A percentile compares a stretch with the other conserved stretches of the same genome.
Evolutionary conservation across 2,888 invertebrate genomes (phyloP).

Genomic region (Oithona nana): DNA sequence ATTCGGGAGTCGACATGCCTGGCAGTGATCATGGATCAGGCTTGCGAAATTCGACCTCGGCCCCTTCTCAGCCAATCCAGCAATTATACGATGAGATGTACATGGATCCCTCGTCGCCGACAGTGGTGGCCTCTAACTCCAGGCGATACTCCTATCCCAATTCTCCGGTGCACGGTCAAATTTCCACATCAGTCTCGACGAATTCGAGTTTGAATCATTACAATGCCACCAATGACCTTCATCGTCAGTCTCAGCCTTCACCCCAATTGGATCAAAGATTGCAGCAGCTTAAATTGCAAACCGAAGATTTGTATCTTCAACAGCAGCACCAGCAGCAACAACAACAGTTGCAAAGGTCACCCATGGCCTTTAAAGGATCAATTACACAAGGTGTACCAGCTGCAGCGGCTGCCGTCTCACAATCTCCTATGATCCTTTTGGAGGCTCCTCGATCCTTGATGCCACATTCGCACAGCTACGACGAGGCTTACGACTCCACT

Average conservation of each 20-base stretch:
- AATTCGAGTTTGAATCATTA: neutral
- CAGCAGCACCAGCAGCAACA: neutral
- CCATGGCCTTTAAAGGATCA: conserved; percentile 7
- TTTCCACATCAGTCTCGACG: neutral
- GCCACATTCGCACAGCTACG: neutral
- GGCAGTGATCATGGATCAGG: neutral
- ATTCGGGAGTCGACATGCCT: neutral
- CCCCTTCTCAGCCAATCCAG: conserved; percentile 2
- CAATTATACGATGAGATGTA: conserved; percentile 10
- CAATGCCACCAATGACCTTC: neutral
- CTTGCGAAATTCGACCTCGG: neutral
- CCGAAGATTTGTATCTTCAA: too few species aligned
- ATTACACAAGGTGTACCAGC: conserved; percentile 16
- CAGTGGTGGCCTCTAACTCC: neutral
- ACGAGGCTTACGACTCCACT: neutral
- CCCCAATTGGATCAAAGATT: neutral
- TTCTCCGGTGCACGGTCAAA: conserved; percentile 6
- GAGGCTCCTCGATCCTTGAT: neutral
- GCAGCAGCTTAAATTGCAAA: neutral
- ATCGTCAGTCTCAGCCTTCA: neutral
- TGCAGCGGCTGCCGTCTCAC: too few species aligned
- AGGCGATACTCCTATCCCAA: conserved; percentile 11
- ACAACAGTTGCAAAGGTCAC: neutral
- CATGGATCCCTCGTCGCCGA: neutral
- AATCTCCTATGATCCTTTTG: neutral